A percentile compares a stretch with the other conserved stretches of the same genome.
Evolutionary conservation across 92 coral and sea anemone species (phyloP).

Genomic region (Palythoa heliodiscus): DNA sequence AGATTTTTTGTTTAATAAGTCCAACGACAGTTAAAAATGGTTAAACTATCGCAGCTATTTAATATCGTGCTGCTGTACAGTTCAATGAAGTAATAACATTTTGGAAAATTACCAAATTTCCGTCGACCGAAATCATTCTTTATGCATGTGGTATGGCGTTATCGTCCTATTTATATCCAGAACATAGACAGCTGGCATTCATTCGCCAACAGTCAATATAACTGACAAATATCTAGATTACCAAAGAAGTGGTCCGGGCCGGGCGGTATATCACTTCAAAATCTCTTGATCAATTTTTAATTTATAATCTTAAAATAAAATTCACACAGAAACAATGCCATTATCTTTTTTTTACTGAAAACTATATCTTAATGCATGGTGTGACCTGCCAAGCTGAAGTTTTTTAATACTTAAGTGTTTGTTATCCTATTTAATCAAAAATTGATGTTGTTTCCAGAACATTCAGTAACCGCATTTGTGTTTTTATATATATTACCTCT

Average conservation of each 20-base stretch:
- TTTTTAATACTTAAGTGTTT: neutral
- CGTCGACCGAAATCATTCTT: neutral
- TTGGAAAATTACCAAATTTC: neutral
- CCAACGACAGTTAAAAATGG: neutral
- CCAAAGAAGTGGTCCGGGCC: neutral
- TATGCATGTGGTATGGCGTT: neutral
- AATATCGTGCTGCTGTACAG: neutral
- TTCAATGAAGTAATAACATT: neutral
- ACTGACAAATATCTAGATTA: neutral
- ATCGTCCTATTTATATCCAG: neutral
- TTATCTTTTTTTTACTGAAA: neutral
- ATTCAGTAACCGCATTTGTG: too few relatives aligned
- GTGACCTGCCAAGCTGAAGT: neutral
- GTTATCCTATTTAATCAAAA: neutral
- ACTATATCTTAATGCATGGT: neutral
- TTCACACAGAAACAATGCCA: too few relatives aligned
- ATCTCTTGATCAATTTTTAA: neutral
- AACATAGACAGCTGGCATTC: neutral
- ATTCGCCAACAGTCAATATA: neutral
- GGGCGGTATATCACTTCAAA: neutral
- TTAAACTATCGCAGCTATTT: too few relatives aligned
- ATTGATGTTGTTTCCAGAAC: neutral
- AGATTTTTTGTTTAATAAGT: neutral
- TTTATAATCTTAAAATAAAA: neutral
- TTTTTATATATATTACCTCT: too few relatives aligned